Conservation (phyloP, 2,113 vertebrate species). For the Equus przewalskii region DNA sequence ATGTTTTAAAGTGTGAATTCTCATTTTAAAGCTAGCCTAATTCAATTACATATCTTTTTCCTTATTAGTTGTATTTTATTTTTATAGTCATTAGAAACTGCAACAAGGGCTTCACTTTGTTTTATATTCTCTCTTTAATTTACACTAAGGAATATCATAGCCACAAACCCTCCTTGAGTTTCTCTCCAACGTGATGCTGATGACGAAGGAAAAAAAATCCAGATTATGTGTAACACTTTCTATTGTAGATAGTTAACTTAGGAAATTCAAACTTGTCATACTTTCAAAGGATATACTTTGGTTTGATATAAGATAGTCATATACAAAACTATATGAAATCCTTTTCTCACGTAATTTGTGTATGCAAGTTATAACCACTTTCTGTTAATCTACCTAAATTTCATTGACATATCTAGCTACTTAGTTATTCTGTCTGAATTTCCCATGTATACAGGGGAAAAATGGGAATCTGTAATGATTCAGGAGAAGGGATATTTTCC, state of each 20-base stretch:
- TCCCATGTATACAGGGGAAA: background rate
- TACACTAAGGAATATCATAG: background rate
- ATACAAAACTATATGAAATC: background rate
- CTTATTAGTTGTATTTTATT: background rate
- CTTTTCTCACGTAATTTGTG: background rate
- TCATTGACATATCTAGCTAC: background rate
- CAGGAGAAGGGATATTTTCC: background rate
- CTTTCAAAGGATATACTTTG: background rate
- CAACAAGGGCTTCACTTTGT: background rate
- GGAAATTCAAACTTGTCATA: background rate
- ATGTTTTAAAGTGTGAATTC: constrained; percentile 37
- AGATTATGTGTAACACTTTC: background rate
- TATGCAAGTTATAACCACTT: background rate
- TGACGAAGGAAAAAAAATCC: background rate
- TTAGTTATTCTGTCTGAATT: constrained; percentile 47
- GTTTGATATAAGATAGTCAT: background rate
- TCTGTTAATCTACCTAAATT: background rate
- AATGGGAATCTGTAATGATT: background rate
- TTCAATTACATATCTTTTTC: background rate
- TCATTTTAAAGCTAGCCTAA: constrained; percentile 1
- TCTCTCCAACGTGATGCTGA: background rate
- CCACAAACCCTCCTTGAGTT: background rate
- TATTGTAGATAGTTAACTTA: background rate
- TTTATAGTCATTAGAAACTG: background rate
- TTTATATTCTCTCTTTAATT: constrained; percentile 48